Evolutionary conservation across 1,140 invertebrate genomes (phyloP), one percentile per base, ranked within the genome.

Genomic region (Phocides pigmalion): DNA sequence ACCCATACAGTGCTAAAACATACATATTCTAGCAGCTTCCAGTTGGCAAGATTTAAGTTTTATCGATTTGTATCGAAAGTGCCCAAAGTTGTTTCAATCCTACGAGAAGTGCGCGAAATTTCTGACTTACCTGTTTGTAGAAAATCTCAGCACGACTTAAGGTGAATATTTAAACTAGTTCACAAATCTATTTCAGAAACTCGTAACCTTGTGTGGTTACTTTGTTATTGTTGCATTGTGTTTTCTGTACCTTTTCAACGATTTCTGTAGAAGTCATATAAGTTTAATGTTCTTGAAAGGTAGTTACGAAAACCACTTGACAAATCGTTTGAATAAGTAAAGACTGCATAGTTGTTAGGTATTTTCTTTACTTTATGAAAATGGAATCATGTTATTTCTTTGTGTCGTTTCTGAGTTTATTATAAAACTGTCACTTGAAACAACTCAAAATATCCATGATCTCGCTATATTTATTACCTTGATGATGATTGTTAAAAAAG

Each of bases 21-120:
- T 73, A 73, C 68, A 78, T 75, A 78, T 78, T 78, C 72, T 69
- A 75, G 69, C 62, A 78, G 72, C 68, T 75, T 64, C 50, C 64
- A 72, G 69, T 70, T 58, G 64, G 47, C 63, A 67, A 74, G 72
- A 78, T 72, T 72, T 68, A 74, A 72, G 67, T 75, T 75, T 64
- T 67, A 64, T 32, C 54, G 66, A 72, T 77, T 77, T 75, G 63
- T 64, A 65, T 66, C 68, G 58, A 59, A 62, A 72, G 62, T 66
- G 46, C 22, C 49, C 37, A 11, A 46, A 58, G 12, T 62, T 66
- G 17, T 53, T 53, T 46, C 32, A 66, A 62, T 46, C 54, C 35
- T 46, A 28, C 14, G 11, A n/a, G n/a, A 19, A 44, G 54, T 17
- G 4, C 19, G n/a, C 8, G 42, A 58, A 50, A 42, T 32, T 46